These are phyloP conservation scores for Lasiurus cinereus DNA, from an alignment of 2,113 vertebrate genomes.

Conservation along the genomic window DNA sequence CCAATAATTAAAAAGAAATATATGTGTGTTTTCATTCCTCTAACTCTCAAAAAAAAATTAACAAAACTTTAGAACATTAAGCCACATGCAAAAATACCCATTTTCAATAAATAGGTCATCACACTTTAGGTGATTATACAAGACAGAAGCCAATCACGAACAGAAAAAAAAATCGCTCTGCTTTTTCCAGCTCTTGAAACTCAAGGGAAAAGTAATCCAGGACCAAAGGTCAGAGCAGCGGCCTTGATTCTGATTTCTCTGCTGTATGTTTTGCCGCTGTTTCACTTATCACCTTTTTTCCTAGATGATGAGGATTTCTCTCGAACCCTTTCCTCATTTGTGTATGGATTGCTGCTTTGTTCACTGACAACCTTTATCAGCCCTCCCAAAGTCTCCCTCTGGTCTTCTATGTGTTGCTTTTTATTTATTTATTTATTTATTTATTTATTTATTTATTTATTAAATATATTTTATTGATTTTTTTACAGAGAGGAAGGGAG, in stretches of 20 bases:
- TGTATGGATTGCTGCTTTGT: not conserved
- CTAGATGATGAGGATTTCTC: not conserved
- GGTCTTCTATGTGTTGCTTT: not conserved
- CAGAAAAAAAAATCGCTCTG: not conserved
- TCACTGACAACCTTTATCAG: not conserved
- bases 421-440: no score
- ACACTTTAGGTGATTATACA: not conserved
- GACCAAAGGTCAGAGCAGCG: not conserved
- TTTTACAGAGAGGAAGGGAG: no score
- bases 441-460: no score
- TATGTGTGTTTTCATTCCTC: not conserved
- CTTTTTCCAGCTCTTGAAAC: not conserved
- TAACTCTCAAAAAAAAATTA: not conserved
- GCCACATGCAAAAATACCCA: not conserved
- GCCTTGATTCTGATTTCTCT: not conserved
- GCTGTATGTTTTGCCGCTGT: not conserved
- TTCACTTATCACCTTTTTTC: not conserved
- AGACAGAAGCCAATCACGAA: not conserved
- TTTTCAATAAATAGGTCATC: not conserved
- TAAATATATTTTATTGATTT: no score
- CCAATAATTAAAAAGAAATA: not conserved
- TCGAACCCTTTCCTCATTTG: not conserved
- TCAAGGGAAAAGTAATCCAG: not conserved
- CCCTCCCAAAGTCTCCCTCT: not conserved
- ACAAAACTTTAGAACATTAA: not conserved